Base-by-base conservation (phyloP, 1,140 invertebrate genomes). In the Drosophila ohnishii region DNA sequence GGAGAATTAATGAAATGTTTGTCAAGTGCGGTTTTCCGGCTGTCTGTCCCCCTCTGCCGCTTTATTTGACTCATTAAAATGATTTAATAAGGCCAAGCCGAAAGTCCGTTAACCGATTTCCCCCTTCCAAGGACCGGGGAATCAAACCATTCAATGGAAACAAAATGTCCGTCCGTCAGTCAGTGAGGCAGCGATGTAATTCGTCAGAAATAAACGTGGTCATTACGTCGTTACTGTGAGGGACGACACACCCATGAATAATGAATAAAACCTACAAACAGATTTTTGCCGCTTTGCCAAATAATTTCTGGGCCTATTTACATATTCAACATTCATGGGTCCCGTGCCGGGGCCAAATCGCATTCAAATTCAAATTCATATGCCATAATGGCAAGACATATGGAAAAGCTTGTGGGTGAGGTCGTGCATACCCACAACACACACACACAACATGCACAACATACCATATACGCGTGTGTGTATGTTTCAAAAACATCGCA, bases 51-150 rank as follows among this genome's bases (percentile, higher is more conserved):
- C 6, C 62, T 71, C 51, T 19, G 7, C 14, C 47, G 45, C 34
- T 47, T 73, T 81, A 71, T 80, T 81, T 86, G 69, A 64, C 82
- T 88, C 84, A 87, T 87, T 87, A 80, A 87, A 87, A 88, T 87
- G 83, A 87, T 88, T 83, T 78, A 87, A 83, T 82, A 85, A 67
- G 64, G 66, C 47, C 67, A 30, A 53, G 45, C 61, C 47, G 48
- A 76, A 45, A 56, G 48, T 51, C 63, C 73, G 45, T 47, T 57
- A 77, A 55, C 63, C 57, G 53, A 71, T 71, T 71, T 70, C 10
- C 44, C 19, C 32, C 42, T 25, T 19, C 16, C 10, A 22, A 57
- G 42, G 42, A 47, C 3, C 32, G 19, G 25, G 25, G 25, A 55
- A 53, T 47, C 40, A 61, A 51, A 32, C 39, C 28, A 40, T 19